Evolutionary conservation across 2,113 vertebrate genomes (phyloP), one percentile per base, ranked within the genome.

Genomic region (Xiphophorus hellerii): DNA sequence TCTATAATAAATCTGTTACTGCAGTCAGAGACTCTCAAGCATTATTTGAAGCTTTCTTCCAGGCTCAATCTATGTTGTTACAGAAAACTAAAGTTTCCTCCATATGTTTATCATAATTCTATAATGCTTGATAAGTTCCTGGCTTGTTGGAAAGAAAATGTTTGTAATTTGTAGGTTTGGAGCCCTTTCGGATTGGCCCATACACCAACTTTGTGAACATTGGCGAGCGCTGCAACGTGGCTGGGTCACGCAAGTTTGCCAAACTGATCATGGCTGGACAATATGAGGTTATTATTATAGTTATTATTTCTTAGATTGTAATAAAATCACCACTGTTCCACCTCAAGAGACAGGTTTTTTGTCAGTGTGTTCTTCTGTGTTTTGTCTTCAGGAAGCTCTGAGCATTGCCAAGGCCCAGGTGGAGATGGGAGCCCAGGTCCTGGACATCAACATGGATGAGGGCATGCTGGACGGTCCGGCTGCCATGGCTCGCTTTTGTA

Each of bases 201-300:
- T 96, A 97, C 83, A 99, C 98, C 76, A 99, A 99, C 93, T 99
- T 99, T 1, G 97, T 99, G 54, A 99, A 99, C 89, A 98, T 99
- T 13, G 98, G 98, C 0, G 98, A 99, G 71, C 97, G 98, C 65
- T 99, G 98, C 87, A 99, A 99, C 0, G 97, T 99, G 68, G 97
- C 98, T 0, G 98, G 98, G 71, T 99, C 98, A 71, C 95, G 92
- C 81, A 97, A 92, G 86, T 99, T 99, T 90, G 97, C 98, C 73
- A 98, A 96, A 78, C 95, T 99, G 89, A 95, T 99, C 93, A 96
- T 96, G 96, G 88, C 95, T 5, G 97, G 96, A 86, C 94, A 97
- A 88, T 99, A 97, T 73, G 98, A 99, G 93, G 98, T 48, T 48
- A 48, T 44, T 44, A 39, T 39, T 11, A 39, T 39, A 2, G 12